Conservation (phyloP, 1,140 invertebrate genomes). For the Drosophila tristis region DNA sequence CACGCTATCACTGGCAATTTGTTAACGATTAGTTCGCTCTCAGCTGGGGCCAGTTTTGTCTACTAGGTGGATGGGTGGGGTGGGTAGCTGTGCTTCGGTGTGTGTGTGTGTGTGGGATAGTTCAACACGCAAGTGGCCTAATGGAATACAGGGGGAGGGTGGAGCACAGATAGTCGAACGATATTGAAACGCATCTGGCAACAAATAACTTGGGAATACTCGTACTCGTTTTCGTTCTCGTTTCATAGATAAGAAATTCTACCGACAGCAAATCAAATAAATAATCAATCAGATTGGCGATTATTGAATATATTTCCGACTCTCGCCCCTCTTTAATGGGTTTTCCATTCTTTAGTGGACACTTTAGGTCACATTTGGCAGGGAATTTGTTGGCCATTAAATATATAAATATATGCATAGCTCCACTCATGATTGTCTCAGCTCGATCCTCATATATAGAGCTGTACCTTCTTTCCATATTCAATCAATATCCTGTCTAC, state of each 20-base stretch:
- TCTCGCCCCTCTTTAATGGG: too few species aligned
- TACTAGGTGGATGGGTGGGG: conserved; percentile 22
- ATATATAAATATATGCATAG: too few species aligned
- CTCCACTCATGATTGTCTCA: too few species aligned
- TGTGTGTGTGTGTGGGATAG: conserved; percentile 3
- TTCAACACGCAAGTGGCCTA: conserved; percentile 41
- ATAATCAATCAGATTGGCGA: conserved; percentile 16
- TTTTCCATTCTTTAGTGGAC: too few species aligned
- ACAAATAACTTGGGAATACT: conserved; percentile 45
- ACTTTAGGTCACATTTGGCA: too few species aligned
- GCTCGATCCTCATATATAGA: too few species aligned
- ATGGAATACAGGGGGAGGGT: conserved; percentile 10
- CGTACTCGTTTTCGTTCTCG: conserved; percentile 8
- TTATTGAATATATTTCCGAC: background rate
- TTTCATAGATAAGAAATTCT: conserved; percentile 11
- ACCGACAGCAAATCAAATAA: background rate
- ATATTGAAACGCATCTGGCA: conserved; percentile 4
- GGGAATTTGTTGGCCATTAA: too few species aligned
- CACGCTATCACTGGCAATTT: conserved; percentile 71
- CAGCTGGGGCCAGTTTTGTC: conserved; percentile 48
- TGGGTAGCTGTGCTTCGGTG: background rate
- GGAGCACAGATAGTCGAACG: background rate
- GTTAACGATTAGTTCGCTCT: conserved; percentile 72
- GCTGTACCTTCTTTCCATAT: too few species aligned
- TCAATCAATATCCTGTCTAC: too few species aligned